phyloP scores from a whole-genome alignment of 2,888 invertebrate genomes.

The Mimumesa dahlbomi region DNA sequence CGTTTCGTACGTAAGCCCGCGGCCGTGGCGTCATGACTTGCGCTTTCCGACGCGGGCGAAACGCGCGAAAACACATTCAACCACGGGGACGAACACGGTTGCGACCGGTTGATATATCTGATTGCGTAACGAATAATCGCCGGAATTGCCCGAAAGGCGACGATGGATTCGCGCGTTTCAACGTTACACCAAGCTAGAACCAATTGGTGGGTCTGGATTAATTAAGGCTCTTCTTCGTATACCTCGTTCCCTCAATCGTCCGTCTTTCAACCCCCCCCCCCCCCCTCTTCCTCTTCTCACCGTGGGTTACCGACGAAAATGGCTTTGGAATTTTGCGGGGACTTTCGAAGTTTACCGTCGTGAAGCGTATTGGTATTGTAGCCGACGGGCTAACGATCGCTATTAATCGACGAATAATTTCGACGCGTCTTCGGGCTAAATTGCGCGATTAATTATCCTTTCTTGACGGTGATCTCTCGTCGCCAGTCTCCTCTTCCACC shows the following conservation, averaged over 20 bases:
- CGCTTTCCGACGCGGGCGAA: constrained; percentile 9
- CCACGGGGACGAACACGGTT: background rate
- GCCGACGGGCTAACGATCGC: constrained; percentile 43
- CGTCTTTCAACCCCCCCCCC: no score
- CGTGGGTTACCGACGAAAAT: no score
- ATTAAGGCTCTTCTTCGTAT: no score
- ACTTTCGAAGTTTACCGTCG: constrained; percentile 37
- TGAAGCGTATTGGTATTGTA: constrained; percentile 35
- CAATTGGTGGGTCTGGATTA: background rate
- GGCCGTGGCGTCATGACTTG: constrained; percentile 9
- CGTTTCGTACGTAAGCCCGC: constrained; percentile 58
- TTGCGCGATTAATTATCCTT: constrained; percentile 45
- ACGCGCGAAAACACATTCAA: background rate
- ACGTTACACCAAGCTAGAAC: background rate
- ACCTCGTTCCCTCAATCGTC: constrained; percentile 14
- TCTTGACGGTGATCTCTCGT: constrained; percentile 15
- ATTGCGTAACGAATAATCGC: no score
- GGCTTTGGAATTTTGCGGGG: constrained; percentile 46
- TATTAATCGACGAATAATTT: constrained; percentile 55
- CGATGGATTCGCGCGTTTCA: no score
- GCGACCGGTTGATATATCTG: background rate
- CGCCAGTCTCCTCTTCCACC: no score
- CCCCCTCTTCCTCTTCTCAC: no score
- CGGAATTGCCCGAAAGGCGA: no score
- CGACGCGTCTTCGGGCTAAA: constrained; percentile 38